A percentile compares a stretch with the other conserved stretches of the same genome.
phyloP scores from a whole-genome alignment of 1,140 invertebrate genomes.

The Uloborus diversus region DNA sequence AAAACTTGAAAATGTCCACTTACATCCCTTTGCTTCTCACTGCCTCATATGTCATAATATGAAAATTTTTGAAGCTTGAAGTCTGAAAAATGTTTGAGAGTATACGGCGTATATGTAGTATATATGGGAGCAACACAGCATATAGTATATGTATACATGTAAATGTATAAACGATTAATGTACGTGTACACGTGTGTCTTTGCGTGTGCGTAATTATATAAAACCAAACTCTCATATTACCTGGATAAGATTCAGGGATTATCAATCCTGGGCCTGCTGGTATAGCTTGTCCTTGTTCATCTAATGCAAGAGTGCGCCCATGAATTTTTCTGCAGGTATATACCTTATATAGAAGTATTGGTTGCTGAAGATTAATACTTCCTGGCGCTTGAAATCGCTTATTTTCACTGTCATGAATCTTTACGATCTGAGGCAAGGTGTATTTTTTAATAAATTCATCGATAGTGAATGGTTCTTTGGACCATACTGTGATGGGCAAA shows the following conservation, averaged over 20 bases:
- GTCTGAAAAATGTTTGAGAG: too few relatives aligned
- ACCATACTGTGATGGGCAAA: neutral
- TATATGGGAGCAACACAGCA: too few relatives aligned
- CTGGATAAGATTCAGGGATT: conserved; percentile 57
- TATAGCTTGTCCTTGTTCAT: conserved; percentile 27
- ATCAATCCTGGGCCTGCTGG: conserved; percentile 44
- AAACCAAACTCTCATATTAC: too few relatives aligned
- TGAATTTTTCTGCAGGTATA: conserved; percentile 53
- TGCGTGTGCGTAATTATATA: too few relatives aligned
- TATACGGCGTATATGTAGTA: too few relatives aligned
- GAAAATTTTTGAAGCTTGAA: too few relatives aligned
- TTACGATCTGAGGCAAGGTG: conserved; percentile 51
- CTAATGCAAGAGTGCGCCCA: conserved; percentile 25
- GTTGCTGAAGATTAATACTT: conserved; percentile 51
- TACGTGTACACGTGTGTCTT: too few relatives aligned
- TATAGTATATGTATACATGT: too few relatives aligned
- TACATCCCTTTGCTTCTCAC: too few relatives aligned
- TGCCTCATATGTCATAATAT: too few relatives aligned
- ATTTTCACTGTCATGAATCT: conserved; percentile 53
- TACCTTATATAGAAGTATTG: conserved; percentile 51
- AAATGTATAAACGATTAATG: too few relatives aligned
- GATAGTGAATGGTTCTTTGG: conserved; percentile 22
- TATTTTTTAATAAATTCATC: conserved; percentile 44
- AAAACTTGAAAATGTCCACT: too few relatives aligned
- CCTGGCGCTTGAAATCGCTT: conserved; percentile 18